Base-by-base conservation (phyloP, 2,797 vertebrate genomes). In the Netta rufina region DNA sequence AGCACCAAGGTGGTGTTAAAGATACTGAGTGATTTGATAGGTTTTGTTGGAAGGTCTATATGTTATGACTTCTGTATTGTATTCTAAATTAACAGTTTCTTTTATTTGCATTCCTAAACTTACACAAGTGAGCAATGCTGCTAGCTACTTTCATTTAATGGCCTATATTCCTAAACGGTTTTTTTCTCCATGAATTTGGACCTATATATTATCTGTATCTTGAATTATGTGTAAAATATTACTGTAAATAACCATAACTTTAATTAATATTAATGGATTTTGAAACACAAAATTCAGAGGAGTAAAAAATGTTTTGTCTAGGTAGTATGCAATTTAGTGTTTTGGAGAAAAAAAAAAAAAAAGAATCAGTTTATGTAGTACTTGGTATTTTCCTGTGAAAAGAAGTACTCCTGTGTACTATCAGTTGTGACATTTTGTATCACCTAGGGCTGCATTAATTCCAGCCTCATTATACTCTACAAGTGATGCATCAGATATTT, bases 161-260 rank as follows among this genome's bases (percentile, higher is more conserved):
- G 2, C 17, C 7, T 78, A 0, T 60, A 27, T 22, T 21, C 43
- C 39, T 45, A 45, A 65, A 14, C 8, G 62, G 16, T 1, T 8
- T 20, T 67, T 73, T 47, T 4, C 28, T 6, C 21, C 33, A 2
- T 38, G 12, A 72, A 36, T 90, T 85, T 79, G 62, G 19, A 43
- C 39, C 36, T 47, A 2, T 13, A 3, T 47, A 11, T 53, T 78
- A 38, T 45, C 20, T 2, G 2, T 56, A 30, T 57, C 17, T 84
- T 71, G 30, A 82, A 13, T 53, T 70, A 64, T 4, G 1, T 33
- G 15, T 71, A 77, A 79, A 83, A 76, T 61, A 33, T 0, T 1
- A 27, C 19, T 71, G n/a, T 57, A 94, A 84, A 91, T 56, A 47
- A 11, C 4, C 8, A 13, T 32, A 41, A 67, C n/a, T 65, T 78